Percentiles rank a stretch among this genome's conserved stretches.
Conservation (phyloP, 2,113 vertebrate genomes). For the Carassius gibelio region DNA sequence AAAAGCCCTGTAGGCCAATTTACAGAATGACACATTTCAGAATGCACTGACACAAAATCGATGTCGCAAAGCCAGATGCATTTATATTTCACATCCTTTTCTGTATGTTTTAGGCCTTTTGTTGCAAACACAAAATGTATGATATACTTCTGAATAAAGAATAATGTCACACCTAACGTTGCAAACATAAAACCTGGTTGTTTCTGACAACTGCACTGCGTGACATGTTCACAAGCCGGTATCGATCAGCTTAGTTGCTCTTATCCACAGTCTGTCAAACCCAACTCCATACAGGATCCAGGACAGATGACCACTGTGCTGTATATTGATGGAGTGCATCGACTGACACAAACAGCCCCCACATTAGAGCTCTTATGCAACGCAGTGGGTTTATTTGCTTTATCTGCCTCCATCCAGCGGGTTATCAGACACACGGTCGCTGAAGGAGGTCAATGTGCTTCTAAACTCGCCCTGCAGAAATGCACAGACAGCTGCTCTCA, state of each 20-base stretch:
- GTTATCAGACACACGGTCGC: neutral
- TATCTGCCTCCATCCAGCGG: neutral
- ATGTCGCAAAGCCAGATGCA: too few relatives aligned
- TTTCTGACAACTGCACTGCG: neutral
- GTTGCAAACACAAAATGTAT: too few relatives aligned
- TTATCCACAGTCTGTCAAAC: neutral
- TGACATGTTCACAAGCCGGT: neutral
- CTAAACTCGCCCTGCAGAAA: neutral
- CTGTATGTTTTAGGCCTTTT: neutral
- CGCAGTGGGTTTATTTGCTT: neutral
- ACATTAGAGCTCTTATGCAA: neutral
- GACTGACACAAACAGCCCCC: neutral
- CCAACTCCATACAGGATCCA: neutral
- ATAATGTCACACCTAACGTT: neutral
- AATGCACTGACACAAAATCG: neutral
- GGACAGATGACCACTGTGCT: neutral
- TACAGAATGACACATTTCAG: neutral
- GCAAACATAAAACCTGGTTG: neutral
- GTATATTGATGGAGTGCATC: neutral
- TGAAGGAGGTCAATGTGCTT: conserved; percentile 13
- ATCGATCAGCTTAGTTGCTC: neutral
- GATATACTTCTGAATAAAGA: too few relatives aligned
- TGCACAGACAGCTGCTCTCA: conserved; percentile 6
- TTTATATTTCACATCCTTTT: too few relatives aligned
- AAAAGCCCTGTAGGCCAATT: neutral